Evolutionary conservation across 1,140 invertebrate species (phyloP).

Genomic region (Ips typographus): DNA sequence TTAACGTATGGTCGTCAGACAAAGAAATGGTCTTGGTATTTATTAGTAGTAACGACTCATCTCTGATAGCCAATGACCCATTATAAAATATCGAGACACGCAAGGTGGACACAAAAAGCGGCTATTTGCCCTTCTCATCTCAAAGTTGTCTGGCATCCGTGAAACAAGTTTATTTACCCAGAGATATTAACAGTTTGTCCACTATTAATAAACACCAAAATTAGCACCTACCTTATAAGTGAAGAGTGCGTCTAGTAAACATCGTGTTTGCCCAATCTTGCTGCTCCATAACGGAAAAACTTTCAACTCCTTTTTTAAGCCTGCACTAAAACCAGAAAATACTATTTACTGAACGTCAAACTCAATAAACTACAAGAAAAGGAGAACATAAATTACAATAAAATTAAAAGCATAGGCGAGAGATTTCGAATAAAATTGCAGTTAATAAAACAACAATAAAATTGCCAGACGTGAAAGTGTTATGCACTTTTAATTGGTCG

Average conservation of each 20-base stretch:
- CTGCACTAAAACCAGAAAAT: too few relatives aligned
- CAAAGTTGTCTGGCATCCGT: conserved; percentile 10
- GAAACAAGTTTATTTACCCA: conserved; percentile 19
- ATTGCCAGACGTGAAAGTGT: too few relatives aligned
- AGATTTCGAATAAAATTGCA: too few relatives aligned
- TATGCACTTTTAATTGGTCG: too few relatives aligned
- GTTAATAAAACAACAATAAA: too few relatives aligned
- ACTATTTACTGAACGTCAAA: too few relatives aligned
- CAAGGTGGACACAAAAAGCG: not conserved
- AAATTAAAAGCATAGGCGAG: too few relatives aligned
- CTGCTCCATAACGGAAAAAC: not conserved
- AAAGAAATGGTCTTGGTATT: not conserved
- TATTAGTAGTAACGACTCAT: conserved; percentile 4
- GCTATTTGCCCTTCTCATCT: conserved; percentile 9
- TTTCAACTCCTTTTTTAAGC: too few relatives aligned
- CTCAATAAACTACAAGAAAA: too few relatives aligned
- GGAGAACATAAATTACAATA: too few relatives aligned
- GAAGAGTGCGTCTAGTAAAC: conserved; percentile 8
- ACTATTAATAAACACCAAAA: conserved; percentile 25
- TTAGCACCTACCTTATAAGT: conserved; percentile 31
- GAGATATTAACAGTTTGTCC: conserved; percentile 16
- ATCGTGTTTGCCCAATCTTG: not conserved
- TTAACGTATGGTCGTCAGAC: not conserved
- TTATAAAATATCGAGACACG: conserved; percentile 9
- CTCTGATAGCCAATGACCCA: conserved; percentile 8